Evolutionary conservation across 2,113 vertebrate species (phyloP).

Genomic region (Bujurquina vittata): DNA sequence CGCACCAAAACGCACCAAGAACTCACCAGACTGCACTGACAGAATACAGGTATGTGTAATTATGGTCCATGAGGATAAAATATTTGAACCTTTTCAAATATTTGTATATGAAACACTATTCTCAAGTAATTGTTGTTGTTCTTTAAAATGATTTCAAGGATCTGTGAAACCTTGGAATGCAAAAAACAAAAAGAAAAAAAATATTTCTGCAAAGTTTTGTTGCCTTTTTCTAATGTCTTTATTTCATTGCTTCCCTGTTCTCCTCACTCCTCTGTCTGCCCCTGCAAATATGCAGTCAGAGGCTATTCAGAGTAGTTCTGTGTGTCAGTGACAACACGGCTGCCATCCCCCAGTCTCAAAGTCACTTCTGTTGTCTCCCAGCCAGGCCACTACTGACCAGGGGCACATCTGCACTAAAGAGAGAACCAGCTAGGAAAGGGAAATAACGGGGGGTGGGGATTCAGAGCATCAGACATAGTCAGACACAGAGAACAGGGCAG

Average conservation of each 20-base stretch:
- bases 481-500: slow-evolving; percentile 18
- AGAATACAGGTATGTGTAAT: slow-evolving; percentile 76
- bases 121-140: not conserved
- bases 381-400: slow-evolving; percentile 71
- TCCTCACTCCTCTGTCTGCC: not conserved
- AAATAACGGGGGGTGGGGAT: slow-evolving; percentile 21
- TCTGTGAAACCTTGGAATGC: not conserved
- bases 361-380: slow-evolving; percentile 76
- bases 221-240: not conserved
- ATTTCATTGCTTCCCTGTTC: not conserved
- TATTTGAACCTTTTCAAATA: not conserved
- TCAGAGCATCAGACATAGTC: slow-evolving; percentile 22
- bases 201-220: not conserved
- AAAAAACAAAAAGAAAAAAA: not conserved
- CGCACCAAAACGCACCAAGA: slow-evolving; percentile 10
- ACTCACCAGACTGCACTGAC: slow-evolving; percentile 34
- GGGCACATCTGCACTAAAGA: slow-evolving; percentile 66
- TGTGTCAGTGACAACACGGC: slow-evolving; percentile 65
- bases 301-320: slow-evolving; percentile 50
- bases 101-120: not conserved
- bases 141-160: not conserved
- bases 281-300: slow-evolving; percentile 37
- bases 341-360: slow-evolving; percentile 73
- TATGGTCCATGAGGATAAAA: not conserved
- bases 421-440: slow-evolving; percentile 49